Evolutionary conservation across 1,140 invertebrate species (phyloP).

Genomic region (Drosophila cardini): DNA sequence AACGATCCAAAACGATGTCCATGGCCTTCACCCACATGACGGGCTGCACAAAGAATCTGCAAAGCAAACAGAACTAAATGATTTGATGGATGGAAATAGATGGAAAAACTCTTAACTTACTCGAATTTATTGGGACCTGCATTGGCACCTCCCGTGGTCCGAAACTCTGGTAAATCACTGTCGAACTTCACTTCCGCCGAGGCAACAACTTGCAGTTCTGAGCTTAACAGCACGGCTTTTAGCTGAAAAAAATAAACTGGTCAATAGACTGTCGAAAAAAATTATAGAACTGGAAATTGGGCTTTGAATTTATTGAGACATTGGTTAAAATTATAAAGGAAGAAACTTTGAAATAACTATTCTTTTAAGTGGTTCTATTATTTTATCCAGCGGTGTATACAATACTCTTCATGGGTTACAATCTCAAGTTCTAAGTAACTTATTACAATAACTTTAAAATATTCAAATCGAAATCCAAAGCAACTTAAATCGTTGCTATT

Average conservation of each 20-base stretch:
- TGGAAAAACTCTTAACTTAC: conserved; percentile 35
- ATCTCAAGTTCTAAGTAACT: too few relatives aligned
- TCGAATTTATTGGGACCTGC: conserved; percentile 87
- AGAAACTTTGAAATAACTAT: too few relatives aligned
- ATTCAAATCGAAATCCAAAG: too few relatives aligned
- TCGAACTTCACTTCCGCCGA: conserved; percentile 95
- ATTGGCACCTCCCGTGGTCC: conserved; percentile 77
- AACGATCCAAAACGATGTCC: conserved; percentile 94
- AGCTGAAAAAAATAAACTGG: conserved; percentile 88
- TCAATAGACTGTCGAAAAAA: background rate
- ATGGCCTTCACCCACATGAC: conserved; percentile 98
- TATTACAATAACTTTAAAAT: too few relatives aligned
- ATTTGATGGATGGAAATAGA: background rate
- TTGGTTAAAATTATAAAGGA: too few relatives aligned
- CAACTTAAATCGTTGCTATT: too few relatives aligned
- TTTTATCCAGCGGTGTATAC: too few relatives aligned
- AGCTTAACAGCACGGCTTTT: conserved; percentile 94
- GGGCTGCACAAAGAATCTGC: conserved; percentile 88
- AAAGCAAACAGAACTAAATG: background rate
- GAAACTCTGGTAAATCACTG: conserved; percentile 94
- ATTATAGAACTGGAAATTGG: too few relatives aligned
- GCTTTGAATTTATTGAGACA: too few relatives aligned
- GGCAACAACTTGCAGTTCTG: conserved; percentile 90
- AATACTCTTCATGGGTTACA: too few relatives aligned
- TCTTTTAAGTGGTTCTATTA: too few relatives aligned